Conservation (phyloP, 2,888 invertebrate genomes). For the Megalurothrips usitatus region DNA sequence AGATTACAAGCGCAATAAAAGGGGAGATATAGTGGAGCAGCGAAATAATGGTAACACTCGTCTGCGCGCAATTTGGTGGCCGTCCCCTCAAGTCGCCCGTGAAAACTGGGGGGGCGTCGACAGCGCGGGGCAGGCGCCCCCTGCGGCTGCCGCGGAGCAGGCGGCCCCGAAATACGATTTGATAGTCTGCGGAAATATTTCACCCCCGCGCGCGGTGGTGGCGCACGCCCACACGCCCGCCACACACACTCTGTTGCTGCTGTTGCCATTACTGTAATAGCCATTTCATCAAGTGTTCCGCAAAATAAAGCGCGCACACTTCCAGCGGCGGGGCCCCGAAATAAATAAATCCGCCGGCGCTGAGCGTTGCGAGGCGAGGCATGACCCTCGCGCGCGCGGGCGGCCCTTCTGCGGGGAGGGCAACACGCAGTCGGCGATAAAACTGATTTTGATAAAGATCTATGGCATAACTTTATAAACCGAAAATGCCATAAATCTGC, state of each 20-base stretch:
- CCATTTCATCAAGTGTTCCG: slow-evolving; percentile 37
- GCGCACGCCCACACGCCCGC: neutral
- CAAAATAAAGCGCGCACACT: slow-evolving; percentile 8
- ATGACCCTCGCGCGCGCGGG: neutral
- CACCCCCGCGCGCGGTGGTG: neutral
- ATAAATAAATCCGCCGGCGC: neutral
- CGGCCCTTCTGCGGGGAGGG: neutral
- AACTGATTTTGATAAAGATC: slow-evolving; percentile 27
- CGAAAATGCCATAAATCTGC: slow-evolving; percentile 24
- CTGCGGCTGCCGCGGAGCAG: no score
- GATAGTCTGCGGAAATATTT: slow-evolving; percentile 21
- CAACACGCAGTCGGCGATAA: neutral
- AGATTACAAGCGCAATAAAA: neutral
- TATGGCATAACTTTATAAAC: slow-evolving; percentile 27
- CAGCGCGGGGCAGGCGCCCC: no score
- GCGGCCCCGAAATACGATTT: slow-evolving; percentile 1
- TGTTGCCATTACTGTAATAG: slow-evolving; percentile 43
- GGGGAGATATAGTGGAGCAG: neutral
- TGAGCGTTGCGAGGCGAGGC: neutral
- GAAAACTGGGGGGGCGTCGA: no score
- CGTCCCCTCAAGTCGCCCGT: no score
- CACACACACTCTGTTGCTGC: slow-evolving; percentile 36
- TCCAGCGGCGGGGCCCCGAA: neutral
- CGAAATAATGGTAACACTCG: neutral
- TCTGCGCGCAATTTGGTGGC: no score